Base-by-base conservation (phyloP, 2,797 vertebrate genomes). In the Pangasius larnaudii region DNA sequence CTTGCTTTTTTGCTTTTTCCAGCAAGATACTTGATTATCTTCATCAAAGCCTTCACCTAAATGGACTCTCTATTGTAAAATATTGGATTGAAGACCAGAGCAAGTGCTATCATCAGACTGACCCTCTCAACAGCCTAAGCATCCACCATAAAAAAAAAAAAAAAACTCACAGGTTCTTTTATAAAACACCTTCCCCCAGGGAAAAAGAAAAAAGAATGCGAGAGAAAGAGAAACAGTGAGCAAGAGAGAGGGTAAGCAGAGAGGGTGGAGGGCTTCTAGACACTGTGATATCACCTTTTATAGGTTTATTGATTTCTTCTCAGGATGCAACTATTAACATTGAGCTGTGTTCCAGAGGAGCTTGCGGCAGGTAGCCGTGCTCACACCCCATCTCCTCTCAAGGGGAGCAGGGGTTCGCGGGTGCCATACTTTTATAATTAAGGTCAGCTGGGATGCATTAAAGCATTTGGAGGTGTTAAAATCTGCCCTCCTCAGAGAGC, bases 391-490 rank as follows among this genome's bases (percentile, higher is more conserved):
- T 90, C 94, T 85, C 63, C 87, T 90, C 89, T 89, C 92, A 59
- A 69, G 81, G 91, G 93, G 93, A 91, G 91, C 86, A 88, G 93
- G 93, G 94, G 65, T 93, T 94, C 93, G 92, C 92, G 79, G 87
- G 88, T 85, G 67, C 89, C 89, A 95, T 95, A 95, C 94, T 96
- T 95, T 96, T 96, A 96, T 96, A 96, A 96, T 96, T 96, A 96
- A 96, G 95, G 96, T 96, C 96, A 96, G 94, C 94, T 96, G 96
- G 96, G 96, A 96, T 94, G 94, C 95, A 96, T 96, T 96, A 96
- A 95, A 94, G 94, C 95, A 96, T 96, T 96, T 95, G 94, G 94
- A 96, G 95, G 95, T 96, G 95, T 96, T 96, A 96, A 96, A 96
- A 95, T 92, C 88, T 95, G 93, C 93, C 93, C 94, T 96, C 96